Evolutionary conservation across 2,888 invertebrate species (phyloP), one percentile per base, ranked within the genome.

Genomic region (Chydorus sphaericus): DNA sequence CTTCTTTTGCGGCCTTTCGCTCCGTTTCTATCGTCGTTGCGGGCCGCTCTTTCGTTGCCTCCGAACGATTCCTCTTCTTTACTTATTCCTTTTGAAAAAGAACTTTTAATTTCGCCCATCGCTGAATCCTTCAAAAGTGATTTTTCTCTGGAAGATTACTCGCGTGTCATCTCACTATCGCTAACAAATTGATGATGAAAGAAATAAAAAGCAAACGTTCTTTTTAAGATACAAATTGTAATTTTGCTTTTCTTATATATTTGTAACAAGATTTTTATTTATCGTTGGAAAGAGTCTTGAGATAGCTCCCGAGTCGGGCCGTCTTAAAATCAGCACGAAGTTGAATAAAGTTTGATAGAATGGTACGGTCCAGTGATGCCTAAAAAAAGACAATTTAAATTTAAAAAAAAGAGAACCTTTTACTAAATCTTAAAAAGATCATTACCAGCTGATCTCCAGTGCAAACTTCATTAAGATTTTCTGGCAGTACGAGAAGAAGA

Each of bases 381-480:
- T 94, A 75, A 48, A 76, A 78, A 67, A 62, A 66, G 68, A 66
- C 61, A 55, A 33, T 58, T 39, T 48, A 23, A 54, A 49, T 38
- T 49, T 26, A 26, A 20, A 51, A n/a, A 29, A 31, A 48, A 11
- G n/a, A n/a, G n/a, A n/a, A n/a, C n/a, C n/a, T n/a, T n/a, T n/a
- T n/a, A n/a, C n/a, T n/a, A 59, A 5, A n/a, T 44, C n/a, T 10
- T 54, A 51, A 16, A 14, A 30, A 20, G 3, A 6, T 28, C 71
- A 78, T 77, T 72, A 94, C 93, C 79, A 94, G 73, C 54, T 91
- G 90, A 69, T 93, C 94, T 29, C 92, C 92, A 51, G 85, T 85
- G 71, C 92, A 91, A 60, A 96, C 92, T 75, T 93, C 91, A 66
- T 87, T 85, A 63, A 98, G 75, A 74, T 97, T 97, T 71, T 94